These are phyloP conservation scores for Pagrus major DNA, from an alignment of 2,113 vertebrate species.

Conservation along the genomic window DNA sequence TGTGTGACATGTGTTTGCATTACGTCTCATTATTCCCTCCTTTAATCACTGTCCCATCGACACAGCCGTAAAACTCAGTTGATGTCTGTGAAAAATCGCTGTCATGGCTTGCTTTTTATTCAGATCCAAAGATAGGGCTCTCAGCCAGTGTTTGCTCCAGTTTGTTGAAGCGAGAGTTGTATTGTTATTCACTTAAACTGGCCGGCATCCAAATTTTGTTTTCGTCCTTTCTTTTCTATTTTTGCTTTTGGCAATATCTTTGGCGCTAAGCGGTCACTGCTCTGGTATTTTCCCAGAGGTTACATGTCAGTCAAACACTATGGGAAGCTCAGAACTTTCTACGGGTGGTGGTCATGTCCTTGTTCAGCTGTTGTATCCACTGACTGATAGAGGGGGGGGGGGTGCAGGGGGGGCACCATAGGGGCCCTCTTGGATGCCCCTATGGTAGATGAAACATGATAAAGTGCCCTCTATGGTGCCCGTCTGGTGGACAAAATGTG, in stretches of 20 bases:
- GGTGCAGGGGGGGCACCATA: no score
- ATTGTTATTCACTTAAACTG: slow-evolving; percentile 22
- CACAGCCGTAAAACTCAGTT: slow-evolving; percentile 3
- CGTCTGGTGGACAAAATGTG: no score
- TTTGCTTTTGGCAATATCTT: slow-evolving; percentile 26
- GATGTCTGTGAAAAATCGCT: slow-evolving; percentile 49
- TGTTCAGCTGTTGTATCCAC: no score
- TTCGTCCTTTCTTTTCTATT: no score
- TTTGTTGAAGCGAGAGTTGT: slow-evolving; percentile 23
- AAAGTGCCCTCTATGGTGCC: no score
- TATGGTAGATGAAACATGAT: no score
- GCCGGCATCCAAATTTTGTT: slow-evolving; percentile 33
- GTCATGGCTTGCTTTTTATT: slow-evolving; percentile 3
- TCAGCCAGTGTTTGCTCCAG: slow-evolving; percentile 18
- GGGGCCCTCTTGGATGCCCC: no score
- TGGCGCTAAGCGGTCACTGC: slow-evolving; percentile 15
- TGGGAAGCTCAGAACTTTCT: not conserved
- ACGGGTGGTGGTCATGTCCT: no score
- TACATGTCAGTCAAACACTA: slow-evolving; percentile 37
- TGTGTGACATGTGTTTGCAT: slow-evolving; percentile 57
- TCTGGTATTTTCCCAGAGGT: slow-evolving; percentile 54
- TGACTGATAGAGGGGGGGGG: no score
- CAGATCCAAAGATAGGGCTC: slow-evolving; percentile 28
- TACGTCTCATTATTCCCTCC: slow-evolving; percentile 40
- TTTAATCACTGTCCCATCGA: slow-evolving; percentile 54